Base-by-base conservation (phyloP, 2,113 vertebrate genomes). In the Nothobranchius furzeri region DNA sequence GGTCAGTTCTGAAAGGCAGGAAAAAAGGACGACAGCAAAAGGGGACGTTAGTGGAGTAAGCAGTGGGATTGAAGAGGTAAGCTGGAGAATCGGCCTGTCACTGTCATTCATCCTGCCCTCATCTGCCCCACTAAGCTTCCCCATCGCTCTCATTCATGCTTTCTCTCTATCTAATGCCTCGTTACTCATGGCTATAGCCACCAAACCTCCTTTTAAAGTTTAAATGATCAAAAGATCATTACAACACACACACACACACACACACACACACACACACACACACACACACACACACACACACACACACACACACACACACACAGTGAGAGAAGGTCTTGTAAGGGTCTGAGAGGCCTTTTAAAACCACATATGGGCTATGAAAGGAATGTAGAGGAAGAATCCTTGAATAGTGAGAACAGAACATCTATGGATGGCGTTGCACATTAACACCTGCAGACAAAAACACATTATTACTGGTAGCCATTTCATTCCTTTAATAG, bases 31-130 rank as follows among this genome's bases (percentile, higher is more conserved):
- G 54, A 64, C 60, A 68, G 48, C 53, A 25, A 62, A 50, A 70
- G 68, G 50, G 50, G 48, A 65, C 37, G 47, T 9, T 54, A 53
- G 53, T 14, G 9, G 64, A 76, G 56, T 71, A 75, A 79, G 66
- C 62, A 70, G 62, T 24, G 12, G 53, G 67, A 72, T 84, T 68
- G 70, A 24, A 4, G 13, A 53, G 57, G 73, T 76, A 82, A 83
- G 68, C 69, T 51, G 68, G 40, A 65, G 68, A 85, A 76, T 71
- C 68, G 46, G 51, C 55, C 68, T 45, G 65, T 79, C 68, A 20
- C 56, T 4, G 17, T 73, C 75, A 79, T 70, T 87, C 75, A 73
- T 47, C 37, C 61, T 60, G 71, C 64, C 53, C 73, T 73, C 75
- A 52, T 79, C 68, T 81, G 45, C 40, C 64, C 64, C 6, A 6